phyloP scores from a whole-genome alignment of 2,888 invertebrate genomes.

The Podabrus alpinus region DNA sequence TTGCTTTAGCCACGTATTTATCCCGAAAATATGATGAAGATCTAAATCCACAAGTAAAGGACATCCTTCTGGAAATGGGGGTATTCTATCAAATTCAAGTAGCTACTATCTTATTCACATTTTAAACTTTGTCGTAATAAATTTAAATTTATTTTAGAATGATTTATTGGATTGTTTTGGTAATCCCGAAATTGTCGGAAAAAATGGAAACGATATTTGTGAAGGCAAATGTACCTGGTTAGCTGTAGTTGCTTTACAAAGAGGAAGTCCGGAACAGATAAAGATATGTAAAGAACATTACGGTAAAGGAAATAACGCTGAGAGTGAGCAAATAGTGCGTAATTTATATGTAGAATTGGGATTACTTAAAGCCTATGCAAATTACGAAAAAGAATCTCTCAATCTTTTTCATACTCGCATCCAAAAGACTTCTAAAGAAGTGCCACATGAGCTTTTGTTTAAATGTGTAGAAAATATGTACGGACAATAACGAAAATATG shows the following conservation, averaged over 20 bases:
- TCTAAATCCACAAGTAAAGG: constrained; percentile 68
- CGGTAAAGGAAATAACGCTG: constrained; percentile 68
- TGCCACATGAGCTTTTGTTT: constrained; percentile 81
- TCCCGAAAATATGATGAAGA: background rate
- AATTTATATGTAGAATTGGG: constrained; percentile 77
- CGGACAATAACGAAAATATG: constrained; percentile 61
- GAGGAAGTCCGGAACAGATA: constrained; percentile 71
- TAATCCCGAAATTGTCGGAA: constrained; percentile 82
- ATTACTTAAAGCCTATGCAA: constrained; percentile 74
- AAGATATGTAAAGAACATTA: constrained; percentile 78
- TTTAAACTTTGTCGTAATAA: background rate
- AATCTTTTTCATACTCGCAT: constrained; percentile 82
- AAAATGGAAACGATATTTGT: constrained; percentile 88
- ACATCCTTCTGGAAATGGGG: constrained; percentile 88
- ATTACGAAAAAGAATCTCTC: constrained; percentile 82
- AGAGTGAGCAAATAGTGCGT: constrained; percentile 71
- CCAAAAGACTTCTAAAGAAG: constrained; percentile 79
- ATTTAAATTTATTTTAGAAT: constrained; percentile 61
- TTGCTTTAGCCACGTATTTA: background rate
- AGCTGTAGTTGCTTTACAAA: constrained; percentile 83
- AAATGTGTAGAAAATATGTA: constrained; percentile 83
- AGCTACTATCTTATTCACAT: constrained; percentile 23
- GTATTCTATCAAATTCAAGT: constrained; percentile 95
- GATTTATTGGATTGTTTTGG: constrained; percentile 93
- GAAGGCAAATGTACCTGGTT: constrained; percentile 98